Percentiles rank a stretch among this genome's conserved stretches.
Evolutionary conservation across 2,797 vertebrate species (phyloP).

Genomic region (Danio aesculapii): DNA sequence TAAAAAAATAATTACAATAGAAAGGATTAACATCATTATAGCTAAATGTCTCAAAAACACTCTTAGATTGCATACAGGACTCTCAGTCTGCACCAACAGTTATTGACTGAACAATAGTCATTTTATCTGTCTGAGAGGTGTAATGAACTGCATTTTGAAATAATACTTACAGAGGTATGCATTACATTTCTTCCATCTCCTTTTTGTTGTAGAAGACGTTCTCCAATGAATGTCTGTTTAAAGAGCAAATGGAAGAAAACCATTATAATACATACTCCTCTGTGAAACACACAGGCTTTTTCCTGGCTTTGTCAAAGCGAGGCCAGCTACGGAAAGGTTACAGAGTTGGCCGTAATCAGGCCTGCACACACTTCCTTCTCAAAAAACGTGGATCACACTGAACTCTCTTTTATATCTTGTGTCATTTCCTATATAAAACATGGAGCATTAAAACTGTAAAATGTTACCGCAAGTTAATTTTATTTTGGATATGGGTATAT

Average conservation of each 20-base stretch:
- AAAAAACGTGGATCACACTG: slow-evolving; percentile 20
- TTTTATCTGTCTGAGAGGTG: background rate
- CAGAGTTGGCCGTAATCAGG: slow-evolving; percentile 62
- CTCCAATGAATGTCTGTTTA: slow-evolving; percentile 73
- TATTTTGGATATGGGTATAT: too few relatives aligned
- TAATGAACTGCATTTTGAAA: background rate
- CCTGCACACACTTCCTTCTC: slow-evolving; percentile 77
- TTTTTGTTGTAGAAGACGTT: slow-evolving; percentile 68
- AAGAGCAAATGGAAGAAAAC: slow-evolving; percentile 77
- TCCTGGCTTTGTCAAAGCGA: slow-evolving; percentile 73
- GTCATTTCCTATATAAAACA: background rate
- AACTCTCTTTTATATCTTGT: background rate
- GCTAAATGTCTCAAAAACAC: too few relatives aligned
- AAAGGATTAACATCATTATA: too few relatives aligned
- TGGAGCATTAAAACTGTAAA: background rate
- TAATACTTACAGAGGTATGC: background rate
- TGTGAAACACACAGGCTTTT: slow-evolving; percentile 62
- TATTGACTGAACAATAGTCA: too few relatives aligned
- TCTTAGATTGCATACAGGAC: too few relatives aligned
- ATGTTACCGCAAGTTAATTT: background rate
- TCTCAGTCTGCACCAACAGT: too few relatives aligned
- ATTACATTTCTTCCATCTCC: slow-evolving; percentile 6
- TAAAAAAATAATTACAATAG: too few relatives aligned
- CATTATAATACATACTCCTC: slow-evolving; percentile 79
- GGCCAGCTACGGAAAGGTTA: slow-evolving; percentile 70